Evolutionary conservation across 2,888 invertebrate genomes (phyloP).

Genomic region (Tenthredo amoena): DNA sequence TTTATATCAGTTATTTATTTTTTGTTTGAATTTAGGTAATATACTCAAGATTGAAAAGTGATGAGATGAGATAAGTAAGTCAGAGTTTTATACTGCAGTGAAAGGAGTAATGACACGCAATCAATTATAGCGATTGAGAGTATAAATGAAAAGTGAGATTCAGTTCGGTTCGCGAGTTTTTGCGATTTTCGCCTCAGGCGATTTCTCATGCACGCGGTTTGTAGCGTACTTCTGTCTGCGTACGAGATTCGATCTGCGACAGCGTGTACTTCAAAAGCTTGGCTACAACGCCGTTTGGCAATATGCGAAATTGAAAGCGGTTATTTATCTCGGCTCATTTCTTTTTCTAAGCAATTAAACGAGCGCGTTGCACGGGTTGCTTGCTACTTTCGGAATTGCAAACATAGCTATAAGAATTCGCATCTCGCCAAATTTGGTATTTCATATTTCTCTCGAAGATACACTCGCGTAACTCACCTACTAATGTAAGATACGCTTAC

Average conservation of each 20-base stretch:
- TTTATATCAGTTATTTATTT: not conserved
- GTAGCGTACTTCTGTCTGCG: not conserved
- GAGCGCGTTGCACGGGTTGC: not conserved
- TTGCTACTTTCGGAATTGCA: conserved; percentile 38
- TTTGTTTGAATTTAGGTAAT: not conserved
- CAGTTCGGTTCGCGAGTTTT: not conserved
- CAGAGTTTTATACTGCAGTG: not conserved
- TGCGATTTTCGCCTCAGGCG: conserved; percentile 25
- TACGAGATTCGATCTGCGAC: not conserved
- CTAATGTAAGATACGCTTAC: not conserved
- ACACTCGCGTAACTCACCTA: not conserved
- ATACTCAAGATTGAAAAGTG: not conserved
- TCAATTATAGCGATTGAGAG: conserved; percentile 1
- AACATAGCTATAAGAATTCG: conserved; percentile 4
- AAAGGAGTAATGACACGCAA: not conserved
- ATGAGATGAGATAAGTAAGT: not conserved
- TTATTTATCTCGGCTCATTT: conserved; percentile 18
- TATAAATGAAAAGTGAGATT: conserved; percentile 34
- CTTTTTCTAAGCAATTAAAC: conserved; percentile 24
- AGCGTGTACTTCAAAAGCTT: not conserved
- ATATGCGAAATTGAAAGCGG: conserved; percentile 35
- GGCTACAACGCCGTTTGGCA: conserved; percentile 18
- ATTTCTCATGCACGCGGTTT: not conserved
- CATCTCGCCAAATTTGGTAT: conserved; percentile 10
- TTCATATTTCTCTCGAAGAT: not conserved